A percentile compares a stretch with the other conserved stretches of the same genome.
These are phyloP conservation scores for Calidris pugnax DNA, from an alignment of 2,113 vertebrate species.

Conservation along the genomic window DNA sequence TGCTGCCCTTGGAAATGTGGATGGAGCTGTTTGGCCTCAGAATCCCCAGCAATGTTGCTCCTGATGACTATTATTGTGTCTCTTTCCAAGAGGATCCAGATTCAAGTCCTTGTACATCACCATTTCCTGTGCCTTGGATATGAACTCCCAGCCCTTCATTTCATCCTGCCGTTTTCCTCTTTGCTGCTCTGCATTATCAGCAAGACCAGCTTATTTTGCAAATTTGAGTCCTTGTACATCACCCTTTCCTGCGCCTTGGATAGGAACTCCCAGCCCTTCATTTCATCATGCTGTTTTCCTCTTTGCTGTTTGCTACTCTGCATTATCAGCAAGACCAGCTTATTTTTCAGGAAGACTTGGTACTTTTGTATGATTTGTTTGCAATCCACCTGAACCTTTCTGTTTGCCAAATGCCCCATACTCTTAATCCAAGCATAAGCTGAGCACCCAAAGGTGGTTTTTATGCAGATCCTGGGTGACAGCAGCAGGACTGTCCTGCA, in stretches of 20 bases:
- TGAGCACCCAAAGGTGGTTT: background rate
- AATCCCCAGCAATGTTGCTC: background rate
- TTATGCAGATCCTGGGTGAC: background rate
- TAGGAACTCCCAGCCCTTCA: background rate
- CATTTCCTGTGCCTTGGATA: background rate
- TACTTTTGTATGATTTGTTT: background rate
- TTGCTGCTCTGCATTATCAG: background rate
- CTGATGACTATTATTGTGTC: accelerated
- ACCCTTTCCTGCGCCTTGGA: background rate
- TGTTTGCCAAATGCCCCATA: background rate
- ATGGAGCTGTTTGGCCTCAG: background rate
- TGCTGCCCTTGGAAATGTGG: background rate
- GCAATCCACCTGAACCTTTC: background rate
- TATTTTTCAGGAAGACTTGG: background rate
- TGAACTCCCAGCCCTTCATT: accelerated
- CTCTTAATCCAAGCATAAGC: background rate
- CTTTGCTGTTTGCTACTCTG: background rate
- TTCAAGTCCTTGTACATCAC: accelerated
- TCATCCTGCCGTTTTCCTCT: background rate
- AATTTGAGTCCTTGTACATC: accelerated
- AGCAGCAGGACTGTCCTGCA: background rate
- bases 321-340: background rate
- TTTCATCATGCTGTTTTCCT: background rate
- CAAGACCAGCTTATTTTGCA: background rate
- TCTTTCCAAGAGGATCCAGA: background rate